Conservation (phyloP, 2,888 invertebrate genomes). For the Tiliacea citrago region DNA sequence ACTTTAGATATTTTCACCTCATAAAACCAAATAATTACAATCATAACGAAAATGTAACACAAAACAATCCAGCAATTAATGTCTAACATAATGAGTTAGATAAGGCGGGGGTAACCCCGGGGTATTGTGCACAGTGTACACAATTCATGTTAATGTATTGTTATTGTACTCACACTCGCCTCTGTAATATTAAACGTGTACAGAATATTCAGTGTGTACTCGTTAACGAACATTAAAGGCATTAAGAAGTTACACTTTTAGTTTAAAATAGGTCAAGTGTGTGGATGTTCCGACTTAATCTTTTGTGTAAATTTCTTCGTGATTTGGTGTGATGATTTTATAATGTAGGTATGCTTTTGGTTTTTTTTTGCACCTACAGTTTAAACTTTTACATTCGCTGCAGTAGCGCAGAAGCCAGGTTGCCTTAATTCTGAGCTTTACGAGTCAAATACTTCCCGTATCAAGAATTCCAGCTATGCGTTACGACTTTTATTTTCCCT, state of each 20-base stretch:
- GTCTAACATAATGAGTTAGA: slow-evolving; percentile 74
- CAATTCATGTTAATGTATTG: slow-evolving; percentile 65
- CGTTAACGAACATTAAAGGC: slow-evolving; percentile 54
- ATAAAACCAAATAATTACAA: slow-evolving; percentile 46
- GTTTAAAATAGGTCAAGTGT: slow-evolving; percentile 38
- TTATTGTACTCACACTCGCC: slow-evolving; percentile 62
- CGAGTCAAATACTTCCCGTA: too few relatives aligned
- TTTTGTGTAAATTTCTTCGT: slow-evolving; percentile 1
- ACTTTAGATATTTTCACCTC: neutral
- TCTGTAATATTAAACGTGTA: slow-evolving; percentile 53
- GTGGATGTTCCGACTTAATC: slow-evolving; percentile 9
- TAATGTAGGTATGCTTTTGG: neutral
- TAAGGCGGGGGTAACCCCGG: slow-evolving; percentile 66
- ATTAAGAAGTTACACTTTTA: slow-evolving; percentile 53
- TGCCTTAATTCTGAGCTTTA: too few relatives aligned
- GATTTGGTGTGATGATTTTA: neutral
- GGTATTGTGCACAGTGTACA: slow-evolving; percentile 67
- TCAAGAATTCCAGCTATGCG: too few relatives aligned
- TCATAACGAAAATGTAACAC: slow-evolving; percentile 46
- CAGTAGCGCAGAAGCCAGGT: too few relatives aligned
- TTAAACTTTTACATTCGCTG: too few relatives aligned
- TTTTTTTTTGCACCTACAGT: neutral
- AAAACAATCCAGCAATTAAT: slow-evolving; percentile 71
- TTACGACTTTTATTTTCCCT: too few relatives aligned
- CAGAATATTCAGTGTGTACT: slow-evolving; percentile 50